Percentiles rank a stretch among this genome's conserved stretches.
Evolutionary conservation across 2,797 vertebrate species (phyloP).

Genomic region (Macrochelys suwanniensis): DNA sequence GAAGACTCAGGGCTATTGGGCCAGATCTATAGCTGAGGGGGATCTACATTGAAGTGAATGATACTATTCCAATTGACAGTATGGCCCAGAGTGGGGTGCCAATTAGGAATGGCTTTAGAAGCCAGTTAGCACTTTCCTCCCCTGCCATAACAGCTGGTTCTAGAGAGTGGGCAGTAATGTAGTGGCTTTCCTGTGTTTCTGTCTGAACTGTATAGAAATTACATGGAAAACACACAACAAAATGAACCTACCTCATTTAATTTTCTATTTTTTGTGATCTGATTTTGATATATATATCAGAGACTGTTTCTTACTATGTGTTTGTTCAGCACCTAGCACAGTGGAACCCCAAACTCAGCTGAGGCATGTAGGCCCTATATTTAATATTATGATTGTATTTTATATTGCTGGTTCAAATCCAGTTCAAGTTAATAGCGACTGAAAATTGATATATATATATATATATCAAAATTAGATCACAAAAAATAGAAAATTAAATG

Average conservation of each 20-base stretch:
- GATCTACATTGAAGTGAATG: not conserved
- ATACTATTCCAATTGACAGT: not conserved
- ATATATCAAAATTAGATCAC: not conserved
- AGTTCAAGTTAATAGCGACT: not conserved
- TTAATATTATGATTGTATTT: not conserved
- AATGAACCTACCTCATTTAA: not conserved
- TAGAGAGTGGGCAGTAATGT: not conserved
- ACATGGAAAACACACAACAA: not conserved
- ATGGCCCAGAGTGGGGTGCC: not conserved
- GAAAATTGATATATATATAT: not conserved
- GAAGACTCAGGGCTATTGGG: not conserved
- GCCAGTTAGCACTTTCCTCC: rapidly evolving
- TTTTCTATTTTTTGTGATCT: not conserved
- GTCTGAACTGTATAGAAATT: not conserved
- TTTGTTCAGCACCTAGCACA: not conserved
- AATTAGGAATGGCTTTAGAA: not conserved
- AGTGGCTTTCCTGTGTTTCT: not conserved
- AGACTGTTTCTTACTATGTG: not conserved
- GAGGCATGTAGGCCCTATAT: not conserved
- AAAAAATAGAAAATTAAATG: no score
- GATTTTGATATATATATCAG: not conserved
- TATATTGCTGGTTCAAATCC: not conserved
- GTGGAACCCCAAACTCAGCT: not conserved
- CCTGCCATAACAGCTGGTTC: not conserved
- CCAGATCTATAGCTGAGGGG: not conserved